Conservation (phyloP, 2,113 vertebrate genomes). For the Acinonyx jubatus region DNA sequence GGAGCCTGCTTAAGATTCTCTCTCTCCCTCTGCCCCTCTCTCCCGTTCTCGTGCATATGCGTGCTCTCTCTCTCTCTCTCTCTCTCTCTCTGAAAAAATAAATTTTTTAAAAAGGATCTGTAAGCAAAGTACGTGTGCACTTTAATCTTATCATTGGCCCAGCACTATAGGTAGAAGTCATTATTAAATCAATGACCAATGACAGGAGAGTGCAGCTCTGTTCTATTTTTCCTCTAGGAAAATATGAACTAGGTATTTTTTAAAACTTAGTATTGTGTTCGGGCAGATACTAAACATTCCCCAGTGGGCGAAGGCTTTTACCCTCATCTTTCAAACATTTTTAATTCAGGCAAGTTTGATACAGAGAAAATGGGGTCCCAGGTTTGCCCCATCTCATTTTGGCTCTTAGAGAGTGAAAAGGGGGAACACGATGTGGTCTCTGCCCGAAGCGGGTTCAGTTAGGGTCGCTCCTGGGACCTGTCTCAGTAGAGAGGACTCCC, state of each 20-base stretch:
- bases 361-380: background rate
- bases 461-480: background rate
- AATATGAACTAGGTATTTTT: background rate
- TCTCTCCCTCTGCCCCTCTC: too few relatives aligned
- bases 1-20: too few relatives aligned
- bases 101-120: background rate
- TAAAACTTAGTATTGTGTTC: background rate
- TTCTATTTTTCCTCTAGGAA: background rate
- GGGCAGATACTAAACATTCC: background rate
- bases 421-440: background rate
- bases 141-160: fast-evolving
- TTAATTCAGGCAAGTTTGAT: background rate
- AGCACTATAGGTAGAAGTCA: too few relatives aligned
- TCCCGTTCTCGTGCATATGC: too few relatives aligned
- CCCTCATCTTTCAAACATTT: background rate
- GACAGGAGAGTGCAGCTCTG: background rate
- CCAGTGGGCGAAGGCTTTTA: background rate
- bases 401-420: background rate
- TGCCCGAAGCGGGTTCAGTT: background rate
- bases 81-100: too few relatives aligned
- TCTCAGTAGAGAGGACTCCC: background rate
- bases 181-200: background rate
- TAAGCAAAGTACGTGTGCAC: background rate
- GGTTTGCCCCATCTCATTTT: background rate
- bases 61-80: too few relatives aligned